These are phyloP conservation scores for Proteles cristata DNA, from an alignment of 2,113 vertebrate species.

Conservation along the genomic window DNA sequence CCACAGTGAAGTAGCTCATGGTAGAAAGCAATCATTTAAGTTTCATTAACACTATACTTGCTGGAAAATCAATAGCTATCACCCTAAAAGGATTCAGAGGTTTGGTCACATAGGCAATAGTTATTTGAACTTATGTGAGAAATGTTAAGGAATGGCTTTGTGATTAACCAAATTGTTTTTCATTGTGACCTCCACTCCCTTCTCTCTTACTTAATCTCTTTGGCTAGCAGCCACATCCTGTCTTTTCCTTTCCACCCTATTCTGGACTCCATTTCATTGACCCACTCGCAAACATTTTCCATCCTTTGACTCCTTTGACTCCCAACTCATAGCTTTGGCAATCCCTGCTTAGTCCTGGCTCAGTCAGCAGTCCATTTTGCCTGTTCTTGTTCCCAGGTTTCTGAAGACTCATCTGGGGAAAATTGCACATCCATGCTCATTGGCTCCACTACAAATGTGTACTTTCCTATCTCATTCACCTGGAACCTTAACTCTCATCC, in stretches of 20 bases:
- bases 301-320: constrained; percentile 57
- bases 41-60: not conserved
- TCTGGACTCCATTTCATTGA: constrained; percentile 47
- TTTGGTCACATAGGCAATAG: not conserved
- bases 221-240: constrained; percentile 38
- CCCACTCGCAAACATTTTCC: constrained; percentile 38
- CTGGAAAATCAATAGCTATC: not conserved
- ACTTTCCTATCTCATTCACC: constrained; percentile 52
- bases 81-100: not conserved
- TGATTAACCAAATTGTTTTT: constrained; percentile 47
- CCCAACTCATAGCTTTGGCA: constrained; percentile 37
- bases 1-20: constrained; percentile 12
- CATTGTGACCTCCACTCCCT: constrained; percentile 21
- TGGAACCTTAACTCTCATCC: constrained; percentile 55
- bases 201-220: constrained; percentile 50
- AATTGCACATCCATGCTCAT: constrained; percentile 54
- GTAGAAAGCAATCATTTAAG: constrained; percentile 7
- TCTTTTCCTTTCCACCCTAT: not conserved
- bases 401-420: constrained; percentile 58
- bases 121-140: constrained; percentile 41
- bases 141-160: constrained; percentile 41
- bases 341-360: constrained; percentile 18
- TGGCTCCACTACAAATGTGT: constrained; percentile 58
- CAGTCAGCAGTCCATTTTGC: not conserved
- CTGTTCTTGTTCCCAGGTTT: constrained; percentile 57